Conservation (phyloP, 2,888 invertebrate species). For the Digitonthophagus gazella region DNA sequence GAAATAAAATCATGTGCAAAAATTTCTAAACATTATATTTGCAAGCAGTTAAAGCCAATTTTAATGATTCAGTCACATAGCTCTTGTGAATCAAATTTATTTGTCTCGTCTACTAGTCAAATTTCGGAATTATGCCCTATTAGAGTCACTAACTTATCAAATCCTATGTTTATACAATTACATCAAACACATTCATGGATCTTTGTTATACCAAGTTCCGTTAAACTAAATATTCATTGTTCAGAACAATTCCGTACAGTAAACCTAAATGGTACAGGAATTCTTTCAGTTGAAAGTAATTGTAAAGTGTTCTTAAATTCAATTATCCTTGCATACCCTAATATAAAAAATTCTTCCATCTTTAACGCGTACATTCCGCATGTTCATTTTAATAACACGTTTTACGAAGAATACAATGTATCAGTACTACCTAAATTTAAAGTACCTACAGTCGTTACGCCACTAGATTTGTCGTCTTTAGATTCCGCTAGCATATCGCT, state of each 20-base stretch:
- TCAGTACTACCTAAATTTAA: too few species aligned
- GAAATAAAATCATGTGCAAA: background rate
- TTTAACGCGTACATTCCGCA: background rate
- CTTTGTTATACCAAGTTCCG: background rate
- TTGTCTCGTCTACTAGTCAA: background rate
- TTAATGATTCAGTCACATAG: background rate
- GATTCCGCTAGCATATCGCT: too few species aligned
- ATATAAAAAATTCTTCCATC: background rate
- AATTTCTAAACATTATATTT: background rate
- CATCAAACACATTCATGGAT: background rate
- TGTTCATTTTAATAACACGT: too few species aligned
- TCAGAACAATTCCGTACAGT: background rate
- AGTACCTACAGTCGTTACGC: too few species aligned
- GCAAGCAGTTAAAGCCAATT: background rate
- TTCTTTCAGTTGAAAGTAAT: background rate
- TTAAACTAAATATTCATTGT: slow-evolving; percentile 1
- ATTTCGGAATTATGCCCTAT: background rate
- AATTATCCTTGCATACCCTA: slow-evolving; percentile 1
- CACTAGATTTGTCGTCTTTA: too few species aligned
- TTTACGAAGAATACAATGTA: too few species aligned
- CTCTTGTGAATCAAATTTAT: slow-evolving; percentile 1
- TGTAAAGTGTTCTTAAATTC: slow-evolving; percentile 9
- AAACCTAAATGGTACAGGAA: background rate
- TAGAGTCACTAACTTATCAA: background rate
- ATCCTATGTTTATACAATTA: slow-evolving; percentile 1